Evolutionary conservation across 1,140 invertebrate species (phyloP).

Genomic region (Stegodyphus mimosarum): DNA sequence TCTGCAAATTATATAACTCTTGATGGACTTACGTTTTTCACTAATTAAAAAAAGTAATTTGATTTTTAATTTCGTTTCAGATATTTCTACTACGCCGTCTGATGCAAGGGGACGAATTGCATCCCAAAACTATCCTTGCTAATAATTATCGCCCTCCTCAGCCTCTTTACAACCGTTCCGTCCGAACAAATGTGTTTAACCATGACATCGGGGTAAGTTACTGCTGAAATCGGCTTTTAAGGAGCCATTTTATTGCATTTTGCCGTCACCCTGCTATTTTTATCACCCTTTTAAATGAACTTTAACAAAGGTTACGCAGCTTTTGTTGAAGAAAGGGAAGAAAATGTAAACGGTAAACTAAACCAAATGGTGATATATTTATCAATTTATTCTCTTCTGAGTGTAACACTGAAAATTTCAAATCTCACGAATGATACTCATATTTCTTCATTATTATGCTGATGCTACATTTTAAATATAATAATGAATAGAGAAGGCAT

Average conservation of each 20-base stretch:
- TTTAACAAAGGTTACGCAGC: too few relatives aligned
- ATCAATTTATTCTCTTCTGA: too few relatives aligned
- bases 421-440: too few relatives aligned
- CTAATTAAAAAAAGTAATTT: background rate
- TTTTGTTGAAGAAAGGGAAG: too few relatives aligned
- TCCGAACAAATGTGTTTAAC: slow-evolving; percentile 97
- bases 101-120: slow-evolving; percentile 85
- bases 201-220: slow-evolving; percentile 78
- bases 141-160: slow-evolving; percentile 94
- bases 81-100: slow-evolving; percentile 85
- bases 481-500: too few relatives aligned
- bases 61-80: slow-evolving; percentile 70
- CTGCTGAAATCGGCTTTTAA: background rate
- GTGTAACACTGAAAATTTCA: too few relatives aligned
- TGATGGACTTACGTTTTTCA: too few relatives aligned
- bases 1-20: too few relatives aligned
- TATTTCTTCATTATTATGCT: too few relatives aligned
- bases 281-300: background rate
- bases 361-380: too few relatives aligned
- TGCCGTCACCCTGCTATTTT: slow-evolving; percentile 10
- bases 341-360: too few relatives aligned
- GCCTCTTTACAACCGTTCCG: slow-evolving; percentile 87
- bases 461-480: too few relatives aligned
- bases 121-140: slow-evolving; percentile 88
- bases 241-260: background rate